phyloP scores from a whole-genome alignment of 2,113 vertebrate genomes.

The Coptodon bakossiorum region DNA sequence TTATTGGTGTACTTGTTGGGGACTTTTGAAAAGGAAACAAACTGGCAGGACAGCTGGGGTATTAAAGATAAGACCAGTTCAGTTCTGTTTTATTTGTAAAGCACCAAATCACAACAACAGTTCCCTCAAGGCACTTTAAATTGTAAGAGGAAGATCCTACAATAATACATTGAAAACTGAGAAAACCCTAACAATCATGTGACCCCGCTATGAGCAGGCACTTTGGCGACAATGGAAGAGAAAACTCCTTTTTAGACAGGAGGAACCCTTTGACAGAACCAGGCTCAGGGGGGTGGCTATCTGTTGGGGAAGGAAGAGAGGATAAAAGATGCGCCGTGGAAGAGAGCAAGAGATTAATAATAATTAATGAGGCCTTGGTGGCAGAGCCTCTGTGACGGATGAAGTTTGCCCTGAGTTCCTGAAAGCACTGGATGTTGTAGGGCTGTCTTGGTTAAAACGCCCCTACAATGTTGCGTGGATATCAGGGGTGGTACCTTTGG shows the following conservation, averaged over 20 bases:
- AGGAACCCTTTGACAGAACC: neutral
- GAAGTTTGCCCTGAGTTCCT: neutral
- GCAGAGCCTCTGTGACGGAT: neutral
- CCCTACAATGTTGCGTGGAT: neutral
- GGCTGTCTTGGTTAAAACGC: neutral
- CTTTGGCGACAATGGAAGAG: accelerated
- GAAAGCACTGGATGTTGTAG: neutral
- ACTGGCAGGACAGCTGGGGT: neutral
- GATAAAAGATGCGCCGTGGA: neutral
- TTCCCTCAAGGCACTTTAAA: neutral
- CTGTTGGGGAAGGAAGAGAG: neutral
- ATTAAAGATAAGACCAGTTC: neutral
- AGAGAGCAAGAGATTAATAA: neutral
- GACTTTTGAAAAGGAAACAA: neutral
- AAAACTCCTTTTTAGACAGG: neutral
- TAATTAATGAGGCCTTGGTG: neutral
- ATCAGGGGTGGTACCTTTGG: neutral
- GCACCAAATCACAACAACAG: neutral
- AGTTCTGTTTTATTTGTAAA: neutral
- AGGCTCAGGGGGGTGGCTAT: neutral
- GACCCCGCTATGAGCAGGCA: neutral
- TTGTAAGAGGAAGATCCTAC: neutral
- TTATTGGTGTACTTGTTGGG: no score
- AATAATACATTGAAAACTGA: neutral
- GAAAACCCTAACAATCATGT: neutral